Evolutionary conservation across 2,113 vertebrate species (phyloP).

Genomic region (Sorex araneus): DNA sequence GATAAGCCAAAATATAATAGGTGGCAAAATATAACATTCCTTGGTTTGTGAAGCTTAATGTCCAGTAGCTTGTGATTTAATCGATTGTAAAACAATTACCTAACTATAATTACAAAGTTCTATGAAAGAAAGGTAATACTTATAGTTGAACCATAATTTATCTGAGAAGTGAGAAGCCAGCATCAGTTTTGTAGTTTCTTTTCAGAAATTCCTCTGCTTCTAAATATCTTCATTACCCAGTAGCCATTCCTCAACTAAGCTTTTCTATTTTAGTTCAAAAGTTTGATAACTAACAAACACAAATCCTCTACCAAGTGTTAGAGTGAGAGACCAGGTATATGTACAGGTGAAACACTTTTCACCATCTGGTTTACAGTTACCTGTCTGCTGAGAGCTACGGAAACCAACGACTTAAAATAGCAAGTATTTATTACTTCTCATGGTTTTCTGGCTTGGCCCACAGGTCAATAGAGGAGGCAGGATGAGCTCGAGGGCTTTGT

Average conservation of each 20-base stretch:
- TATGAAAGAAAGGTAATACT: slow-evolving; percentile 10
- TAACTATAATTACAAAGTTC: slow-evolving; percentile 38
- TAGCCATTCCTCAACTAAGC: slow-evolving; percentile 14
- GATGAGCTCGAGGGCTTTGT: neutral
- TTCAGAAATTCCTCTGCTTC: neutral
- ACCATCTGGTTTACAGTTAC: slow-evolving; percentile 20
- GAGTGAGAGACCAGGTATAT: neutral
- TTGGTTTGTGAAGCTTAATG: neutral
- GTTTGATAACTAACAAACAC: neutral
- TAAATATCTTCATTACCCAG: neutral
- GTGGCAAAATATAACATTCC: no score
- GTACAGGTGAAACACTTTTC: slow-evolving; percentile 46
- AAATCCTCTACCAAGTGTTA: slow-evolving; percentile 19
- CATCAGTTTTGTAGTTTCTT: slow-evolving; percentile 52
- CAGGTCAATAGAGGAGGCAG: neutral
- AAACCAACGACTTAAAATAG: slow-evolving; percentile 36
- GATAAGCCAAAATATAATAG: neutral
- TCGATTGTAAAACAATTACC: slow-evolving; percentile 55
- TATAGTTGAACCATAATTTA: neutral
- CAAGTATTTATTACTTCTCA: slow-evolving; percentile 11
- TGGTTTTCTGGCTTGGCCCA: neutral
- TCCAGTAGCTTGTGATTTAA: slow-evolving; percentile 45
- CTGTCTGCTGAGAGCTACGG: slow-evolving; percentile 48
- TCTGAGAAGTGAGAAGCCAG: slow-evolving; percentile 16
- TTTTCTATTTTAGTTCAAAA: slow-evolving; percentile 49